Evolutionary conservation across 2,888 invertebrate genomes (phyloP).

Genomic region (Prosapia bicincta): DNA sequence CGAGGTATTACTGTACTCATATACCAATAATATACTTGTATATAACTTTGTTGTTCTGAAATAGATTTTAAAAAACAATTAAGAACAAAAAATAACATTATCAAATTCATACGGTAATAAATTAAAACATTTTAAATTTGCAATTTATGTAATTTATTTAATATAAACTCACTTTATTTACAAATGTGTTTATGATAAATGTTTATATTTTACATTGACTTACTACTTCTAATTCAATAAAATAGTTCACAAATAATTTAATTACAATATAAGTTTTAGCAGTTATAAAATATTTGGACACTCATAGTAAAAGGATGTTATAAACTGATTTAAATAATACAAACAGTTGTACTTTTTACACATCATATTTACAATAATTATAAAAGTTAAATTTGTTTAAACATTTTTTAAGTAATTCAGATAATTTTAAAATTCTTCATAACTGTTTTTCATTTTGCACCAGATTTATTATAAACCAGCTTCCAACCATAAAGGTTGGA

Average conservation of each 20-base stretch:
- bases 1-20: too few relatives aligned
- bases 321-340: background rate
- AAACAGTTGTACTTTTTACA: background rate
- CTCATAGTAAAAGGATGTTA: background rate
- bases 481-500: too few relatives aligned
- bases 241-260: background rate
- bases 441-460: too few relatives aligned
- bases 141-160: background rate
- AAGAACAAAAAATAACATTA: too few relatives aligned
- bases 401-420: too few relatives aligned
- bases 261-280: background rate
- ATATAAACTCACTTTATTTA: background rate
- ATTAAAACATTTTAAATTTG: background rate
- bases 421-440: too few relatives aligned
- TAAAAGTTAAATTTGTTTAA: too few relatives aligned
- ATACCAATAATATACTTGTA: too few relatives aligned
- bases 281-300: background rate
- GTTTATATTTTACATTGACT: background rate
- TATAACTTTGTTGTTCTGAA: too few relatives aligned
- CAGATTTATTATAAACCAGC: too few relatives aligned
- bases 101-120: background rate
- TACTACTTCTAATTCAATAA: background rate
- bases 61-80: too few relatives aligned
- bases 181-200: background rate
- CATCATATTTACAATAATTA: background rate